Evolutionary conservation across 2,797 vertebrate species (phyloP), one percentile per base, ranked within the genome.

Genomic region (Pristis pectinata): DNA sequence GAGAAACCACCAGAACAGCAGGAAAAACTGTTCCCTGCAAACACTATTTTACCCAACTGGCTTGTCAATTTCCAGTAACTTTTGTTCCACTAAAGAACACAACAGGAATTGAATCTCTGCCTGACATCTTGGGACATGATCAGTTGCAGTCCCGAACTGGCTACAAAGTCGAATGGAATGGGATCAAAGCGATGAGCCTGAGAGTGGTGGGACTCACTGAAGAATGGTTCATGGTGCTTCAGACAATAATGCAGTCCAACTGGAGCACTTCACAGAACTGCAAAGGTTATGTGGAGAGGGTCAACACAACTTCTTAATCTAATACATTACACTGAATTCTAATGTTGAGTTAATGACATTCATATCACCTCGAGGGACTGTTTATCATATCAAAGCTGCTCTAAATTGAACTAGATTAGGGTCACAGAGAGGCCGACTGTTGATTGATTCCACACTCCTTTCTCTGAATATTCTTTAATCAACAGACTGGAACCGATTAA

Each of bases 341-440:
- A 70, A 93, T 93, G 67, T 93, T 72, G 91, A 49, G 13, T 49
- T 93, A 93, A 93, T 74, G 67, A 93, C 70, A 93, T 72, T 72
- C 67, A 44, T 72, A 67, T 72, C 64, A 93, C 64, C n/a, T 64
- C 64, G 34, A 37, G 61, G 37, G 19, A 92, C 17, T 67, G 61
- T 93, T 93, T 72, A 93, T 49, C 91, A 93, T 93, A 74, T 93
- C 91, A 93, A 74, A 93, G 67, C 24, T 44, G 3, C 24, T 93
- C 91, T 53, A 93, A 93, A 93, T 49, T 93, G 91, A 49, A 93
- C 44, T 30, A 17, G 41, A 93, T 44, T 93, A 93, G 72, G 91
- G 91, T 93, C 67, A 93, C 67, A 41, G 9, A 5, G 67, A 93
- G 91, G 27, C 41, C 91, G 72, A 30, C 10, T 70, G 67, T 41